A percentile compares a stretch with the other conserved stretches of the same genome.
Conservation (phyloP, 2,113 vertebrate species). For the Oostethus manadensis region DNA sequence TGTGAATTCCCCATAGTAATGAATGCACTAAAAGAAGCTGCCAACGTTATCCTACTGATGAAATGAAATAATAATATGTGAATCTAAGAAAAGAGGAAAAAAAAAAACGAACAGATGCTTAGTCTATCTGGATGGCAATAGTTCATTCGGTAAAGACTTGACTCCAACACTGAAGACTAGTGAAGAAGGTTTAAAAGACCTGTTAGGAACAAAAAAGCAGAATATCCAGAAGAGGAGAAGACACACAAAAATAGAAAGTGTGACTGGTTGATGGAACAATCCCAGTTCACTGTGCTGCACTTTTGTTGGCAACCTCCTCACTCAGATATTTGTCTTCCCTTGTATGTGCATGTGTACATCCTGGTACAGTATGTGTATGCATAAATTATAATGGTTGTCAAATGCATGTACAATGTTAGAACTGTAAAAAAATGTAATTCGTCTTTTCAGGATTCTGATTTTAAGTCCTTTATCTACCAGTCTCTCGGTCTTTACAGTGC, state of each 20-base stretch:
- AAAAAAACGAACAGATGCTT: neutral
- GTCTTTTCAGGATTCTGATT: too few relatives aligned
- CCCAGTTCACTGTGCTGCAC: neutral
- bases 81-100: neutral
- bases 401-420: neutral
- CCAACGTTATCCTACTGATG: neutral
- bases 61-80: neutral
- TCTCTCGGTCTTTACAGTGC: neutral
- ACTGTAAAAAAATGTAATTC: too few relatives aligned
- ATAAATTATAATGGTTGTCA: neutral
- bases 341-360: neutral
- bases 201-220: neutral
- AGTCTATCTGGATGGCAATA: neutral
- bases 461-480: neutral
- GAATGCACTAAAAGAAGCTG: neutral
- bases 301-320: neutral
- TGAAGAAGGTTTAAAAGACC: neutral
- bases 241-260: neutral
- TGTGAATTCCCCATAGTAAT: neutral
- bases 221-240: neutral
- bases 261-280: neutral
- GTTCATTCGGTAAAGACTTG: neutral
- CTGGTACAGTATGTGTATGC: neutral
- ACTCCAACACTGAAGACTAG: neutral
- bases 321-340: too few relatives aligned